Evolutionary conservation across 2,888 invertebrate genomes (phyloP), one percentile per base, ranked within the genome.

Genomic region (Drosophila vallismaia): DNA sequence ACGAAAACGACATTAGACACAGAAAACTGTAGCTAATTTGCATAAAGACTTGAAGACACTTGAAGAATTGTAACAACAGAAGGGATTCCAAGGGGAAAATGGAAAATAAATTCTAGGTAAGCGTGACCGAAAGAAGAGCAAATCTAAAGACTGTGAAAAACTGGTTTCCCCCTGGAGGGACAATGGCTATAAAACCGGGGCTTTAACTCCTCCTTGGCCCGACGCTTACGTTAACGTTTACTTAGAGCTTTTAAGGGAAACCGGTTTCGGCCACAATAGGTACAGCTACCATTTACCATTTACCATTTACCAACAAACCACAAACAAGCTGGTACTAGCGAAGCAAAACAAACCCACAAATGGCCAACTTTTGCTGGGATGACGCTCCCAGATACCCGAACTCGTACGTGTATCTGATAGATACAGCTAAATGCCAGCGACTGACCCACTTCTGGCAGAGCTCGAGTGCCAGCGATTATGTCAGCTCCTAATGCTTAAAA

Each of bases 371-470:
- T 66, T 75, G 83, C 68, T 74, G 63, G 31, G 60, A 82, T 82
- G 86, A 75, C 82, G 67, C 68, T 52, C 58, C 56, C 56, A 69
- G 75, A 83, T 75, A 44, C 44, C 14, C 38, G 63, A 9, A 45
- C 44, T 55, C 46, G 36, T 36, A 45, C 72, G 49, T 40, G 53
- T 71, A 62, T 53, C 57, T 46, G 50, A 70, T 52, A 66, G 71
- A 74, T 80, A 74, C 68, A 55, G 78, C 78, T 84, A 84, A 82
- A 86, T 72, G 76, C 77, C 75, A 75, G 60, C 68, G 71, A 79
- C 82, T 83, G 82, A 87, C 82, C 82, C 79, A 83, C 82, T 83
- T 82, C 62, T 48, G 75, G 71, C 59, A 68, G n/a, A 29, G 60
- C 59, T 12, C 24, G 9, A 33, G 9, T n/a, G 29, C 19, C 53